phyloP scores from a whole-genome alignment of 2,797 vertebrate genomes.

The Huso huso region DNA sequence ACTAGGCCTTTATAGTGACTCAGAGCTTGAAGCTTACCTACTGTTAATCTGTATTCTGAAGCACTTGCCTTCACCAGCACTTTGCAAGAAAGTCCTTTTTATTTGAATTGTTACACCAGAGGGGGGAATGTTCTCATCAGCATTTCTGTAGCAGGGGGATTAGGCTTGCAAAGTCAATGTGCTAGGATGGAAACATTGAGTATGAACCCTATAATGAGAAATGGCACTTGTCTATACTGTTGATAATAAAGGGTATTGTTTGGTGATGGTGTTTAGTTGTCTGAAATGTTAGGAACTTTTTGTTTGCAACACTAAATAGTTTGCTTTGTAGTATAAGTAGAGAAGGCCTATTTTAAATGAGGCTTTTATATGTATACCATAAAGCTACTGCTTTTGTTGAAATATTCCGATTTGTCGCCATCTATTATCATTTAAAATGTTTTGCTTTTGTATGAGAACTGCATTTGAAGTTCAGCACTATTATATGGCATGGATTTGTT shows the following conservation, averaged over 20 bases:
- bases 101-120: neutral
- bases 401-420: neutral
- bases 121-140: neutral
- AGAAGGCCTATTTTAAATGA: constrained; percentile 21
- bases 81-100: neutral
- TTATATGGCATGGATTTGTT: neutral
- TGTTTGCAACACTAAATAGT: constrained; percentile 50
- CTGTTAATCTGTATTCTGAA: neutral
- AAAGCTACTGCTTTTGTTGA: constrained; percentile 14
- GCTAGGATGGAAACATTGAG: constrained; percentile 41
- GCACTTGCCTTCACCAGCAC: constrained; percentile 3
- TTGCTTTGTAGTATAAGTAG: constrained; percentile 24
- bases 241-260: constrained; percentile 28
- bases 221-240: constrained; percentile 50
- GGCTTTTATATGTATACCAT: constrained; percentile 3
- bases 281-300: neutral
- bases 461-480: neutral
- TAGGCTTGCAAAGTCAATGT: constrained; percentile 75
- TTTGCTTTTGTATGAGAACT: neutral
- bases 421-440: neutral
- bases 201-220: constrained; percentile 48
- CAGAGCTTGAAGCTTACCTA: neutral
- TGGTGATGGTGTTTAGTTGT: constrained; percentile 6
- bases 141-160: constrained; percentile 48
- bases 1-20: neutral